phyloP scores from a whole-genome alignment of 2,888 invertebrate genomes.

The Sphinx pinastri region DNA sequence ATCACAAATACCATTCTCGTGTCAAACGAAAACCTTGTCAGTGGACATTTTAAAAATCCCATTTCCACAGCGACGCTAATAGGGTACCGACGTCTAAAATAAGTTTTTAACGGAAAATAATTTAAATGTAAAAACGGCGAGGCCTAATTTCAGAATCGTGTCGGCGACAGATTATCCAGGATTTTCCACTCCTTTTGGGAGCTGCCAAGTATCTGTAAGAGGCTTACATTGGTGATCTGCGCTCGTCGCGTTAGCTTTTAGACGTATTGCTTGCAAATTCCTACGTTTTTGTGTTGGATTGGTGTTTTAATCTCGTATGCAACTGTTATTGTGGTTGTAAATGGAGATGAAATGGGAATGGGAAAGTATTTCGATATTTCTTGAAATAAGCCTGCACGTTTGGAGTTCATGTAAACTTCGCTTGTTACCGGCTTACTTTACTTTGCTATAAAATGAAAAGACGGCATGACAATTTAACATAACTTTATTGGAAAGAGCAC shows the following conservation, averaged over 20 bases:
- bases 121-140: conserved; percentile 63
- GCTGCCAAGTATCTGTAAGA: conserved; percentile 58
- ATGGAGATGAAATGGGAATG: too few relatives aligned
- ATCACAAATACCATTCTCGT: background rate
- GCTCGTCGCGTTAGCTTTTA: conserved; percentile 30
- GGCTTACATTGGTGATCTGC: conserved; percentile 59
- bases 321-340: background rate
- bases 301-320: background rate
- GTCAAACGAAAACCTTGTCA: conserved; percentile 9
- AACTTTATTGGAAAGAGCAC: background rate
- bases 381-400: too few relatives aligned
- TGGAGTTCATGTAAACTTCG: too few relatives aligned
- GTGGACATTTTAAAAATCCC: background rate
- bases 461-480: too few relatives aligned
- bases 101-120: conserved; percentile 48
- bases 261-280: conserved; percentile 21
- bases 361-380: too few relatives aligned
- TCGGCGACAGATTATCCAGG: conserved; percentile 72
- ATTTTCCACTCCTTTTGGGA: conserved; percentile 66
- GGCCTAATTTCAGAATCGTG: conserved; percentile 73
- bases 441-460: background rate
- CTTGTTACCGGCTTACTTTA: background rate
- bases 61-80: conserved; percentile 15
- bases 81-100: conserved; percentile 26
- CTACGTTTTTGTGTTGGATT: conserved; percentile 22